A percentile compares a stretch with the other conserved stretches of the same genome.
phyloP scores from a whole-genome alignment of 2,113 vertebrate genomes.

The Hemiscyllium ocellatum region DNA sequence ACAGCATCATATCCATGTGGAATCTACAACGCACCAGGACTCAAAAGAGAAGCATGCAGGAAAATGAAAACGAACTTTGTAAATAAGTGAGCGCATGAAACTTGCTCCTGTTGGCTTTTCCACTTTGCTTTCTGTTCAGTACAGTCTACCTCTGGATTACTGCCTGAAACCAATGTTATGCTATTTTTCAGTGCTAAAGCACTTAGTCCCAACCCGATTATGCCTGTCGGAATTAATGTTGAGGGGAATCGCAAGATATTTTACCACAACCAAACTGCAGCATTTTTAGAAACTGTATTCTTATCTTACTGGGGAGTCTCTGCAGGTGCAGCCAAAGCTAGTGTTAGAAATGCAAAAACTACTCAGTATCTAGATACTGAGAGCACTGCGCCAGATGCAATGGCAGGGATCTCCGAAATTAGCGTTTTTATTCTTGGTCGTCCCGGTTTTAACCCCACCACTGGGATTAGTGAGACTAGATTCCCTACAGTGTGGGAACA shows the following conservation, averaged over 20 bases:
- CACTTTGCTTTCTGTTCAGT: not conserved
- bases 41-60: not conserved
- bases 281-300: not conserved
- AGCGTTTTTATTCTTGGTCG: too few species aligned
- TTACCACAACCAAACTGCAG: not conserved
- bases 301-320: not conserved
- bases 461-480: too few species aligned
- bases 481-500: too few species aligned
- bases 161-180: not conserved
- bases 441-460: too few species aligned
- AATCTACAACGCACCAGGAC: not conserved
- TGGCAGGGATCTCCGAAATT: too few species aligned
- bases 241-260: not conserved
- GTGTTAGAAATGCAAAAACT: too few species aligned
- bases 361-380: too few species aligned
- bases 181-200: not conserved
- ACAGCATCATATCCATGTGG: not conserved
- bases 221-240: not conserved
- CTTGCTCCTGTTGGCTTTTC: not conserved
- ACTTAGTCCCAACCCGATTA: not conserved
- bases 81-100: not conserved
- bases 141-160: not conserved
- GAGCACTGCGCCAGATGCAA: too few species aligned
- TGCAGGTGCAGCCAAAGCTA: not conserved
- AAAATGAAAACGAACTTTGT: not conserved